Conservation (phyloP, 2,797 vertebrate species). For the Neomorphus geoffroyi region DNA sequence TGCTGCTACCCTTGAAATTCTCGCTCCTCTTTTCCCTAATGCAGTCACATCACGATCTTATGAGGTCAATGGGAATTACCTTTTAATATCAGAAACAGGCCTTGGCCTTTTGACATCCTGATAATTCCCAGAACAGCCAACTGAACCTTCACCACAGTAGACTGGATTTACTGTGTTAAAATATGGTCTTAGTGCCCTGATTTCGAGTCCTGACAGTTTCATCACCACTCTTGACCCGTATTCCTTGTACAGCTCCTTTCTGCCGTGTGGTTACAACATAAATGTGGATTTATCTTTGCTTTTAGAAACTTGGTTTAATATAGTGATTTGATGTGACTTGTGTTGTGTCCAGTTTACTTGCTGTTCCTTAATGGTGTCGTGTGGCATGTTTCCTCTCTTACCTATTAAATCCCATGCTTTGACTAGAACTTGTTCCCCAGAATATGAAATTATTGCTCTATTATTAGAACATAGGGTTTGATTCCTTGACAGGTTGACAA, state of each 20-base stretch:
- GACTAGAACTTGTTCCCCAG: constrained; percentile 15
- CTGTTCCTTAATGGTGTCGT: background rate
- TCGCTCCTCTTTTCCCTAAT: background rate
- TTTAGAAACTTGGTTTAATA: constrained; percentile 23
- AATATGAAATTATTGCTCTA: constrained; percentile 16
- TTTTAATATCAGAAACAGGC: background rate
- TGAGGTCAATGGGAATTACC: background rate
- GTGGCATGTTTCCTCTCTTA: background rate
- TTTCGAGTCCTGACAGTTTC: constrained; percentile 24
- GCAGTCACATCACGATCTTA: background rate
- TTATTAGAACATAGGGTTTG: constrained; percentile 9
- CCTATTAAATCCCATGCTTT: background rate
- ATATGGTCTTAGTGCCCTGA: background rate
- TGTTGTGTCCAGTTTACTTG: background rate
- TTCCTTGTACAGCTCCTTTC: constrained; percentile 2
- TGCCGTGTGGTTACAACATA: constrained; percentile 9
- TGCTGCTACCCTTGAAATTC: background rate
- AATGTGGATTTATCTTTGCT: background rate
- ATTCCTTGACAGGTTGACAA: constrained; percentile 41
- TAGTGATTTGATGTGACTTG: background rate
- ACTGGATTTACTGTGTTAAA: constrained; percentile 2
- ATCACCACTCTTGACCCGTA: constrained; percentile 14
- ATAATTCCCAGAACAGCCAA: constrained; percentile 12
- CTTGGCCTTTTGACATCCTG: constrained; percentile 6
- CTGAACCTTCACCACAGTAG: constrained; percentile 21